Conservation (phyloP, 1,140 invertebrate genomes). For the Leucophenga varia region DNA sequence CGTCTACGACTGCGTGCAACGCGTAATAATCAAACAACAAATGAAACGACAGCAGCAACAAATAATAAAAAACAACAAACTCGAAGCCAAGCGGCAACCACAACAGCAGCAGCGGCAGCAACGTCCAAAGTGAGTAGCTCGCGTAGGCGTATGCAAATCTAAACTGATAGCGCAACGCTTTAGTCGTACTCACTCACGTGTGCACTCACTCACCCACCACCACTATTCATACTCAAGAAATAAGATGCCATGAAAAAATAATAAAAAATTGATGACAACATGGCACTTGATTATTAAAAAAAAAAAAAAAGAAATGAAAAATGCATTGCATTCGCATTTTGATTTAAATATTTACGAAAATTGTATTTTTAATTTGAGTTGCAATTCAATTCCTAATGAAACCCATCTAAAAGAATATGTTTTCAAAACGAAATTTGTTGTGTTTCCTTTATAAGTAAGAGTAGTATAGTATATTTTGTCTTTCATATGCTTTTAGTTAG, state of each 20-base stretch:
- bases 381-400: neutral
- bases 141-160: slow-evolving; percentile 34
- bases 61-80: too few relatives aligned
- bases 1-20: slow-evolving; percentile 26
- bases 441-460: slow-evolving; percentile 19
- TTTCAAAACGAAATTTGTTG: slow-evolving; percentile 9
- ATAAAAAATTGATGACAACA: too few relatives aligned
- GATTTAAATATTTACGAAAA: neutral
- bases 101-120: slow-evolving; percentile 6
- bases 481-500: too few relatives aligned
- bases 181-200: neutral
- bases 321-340: too few relatives aligned
- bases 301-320: neutral
- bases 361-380: too few relatives aligned
- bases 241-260: too few relatives aligned
- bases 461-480: too few relatives aligned
- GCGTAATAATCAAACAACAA: slow-evolving; percentile 19
- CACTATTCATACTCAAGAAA: too few relatives aligned
- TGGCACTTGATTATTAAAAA: too few relatives aligned
- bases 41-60: too few relatives aligned
- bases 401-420: slow-evolving; percentile 1
- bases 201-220: too few relatives aligned
- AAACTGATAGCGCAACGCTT: slow-evolving; percentile 10
- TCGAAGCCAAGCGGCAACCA: slow-evolving; percentile 7
- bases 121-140: slow-evolving; percentile 42